Evolutionary conservation across 2,888 invertebrate species (phyloP).

Genomic region (Flexamia atlantica): DNA sequence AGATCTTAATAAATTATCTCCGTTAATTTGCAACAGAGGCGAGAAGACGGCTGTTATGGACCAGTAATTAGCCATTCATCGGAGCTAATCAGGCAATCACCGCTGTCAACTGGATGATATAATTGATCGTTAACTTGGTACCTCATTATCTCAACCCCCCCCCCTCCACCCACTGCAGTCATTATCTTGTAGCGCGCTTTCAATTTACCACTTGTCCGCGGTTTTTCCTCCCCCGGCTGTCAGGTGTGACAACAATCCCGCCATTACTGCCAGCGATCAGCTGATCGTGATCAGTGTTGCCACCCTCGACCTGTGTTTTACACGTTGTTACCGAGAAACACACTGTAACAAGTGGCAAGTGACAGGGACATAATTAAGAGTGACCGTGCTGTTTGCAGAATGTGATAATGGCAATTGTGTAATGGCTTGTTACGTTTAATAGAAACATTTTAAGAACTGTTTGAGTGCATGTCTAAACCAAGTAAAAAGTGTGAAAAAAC

Average conservation of each 20-base stretch:
- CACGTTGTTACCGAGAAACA: conserved; percentile 20
- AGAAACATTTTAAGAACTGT: too few relatives aligned
- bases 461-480: too few relatives aligned
- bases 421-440: too few relatives aligned
- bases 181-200: conserved; percentile 35
- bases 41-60: conserved; percentile 22
- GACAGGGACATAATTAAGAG: background rate
- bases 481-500: too few relatives aligned
- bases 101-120: conserved; percentile 26
- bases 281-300: conserved; percentile 20
- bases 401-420: conserved; percentile 7
- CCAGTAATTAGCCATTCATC: conserved; percentile 37
- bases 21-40: conserved; percentile 12
- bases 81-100: conserved; percentile 18
- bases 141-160: conserved; percentile 10
- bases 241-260: conserved; percentile 36
- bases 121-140: conserved; percentile 35
- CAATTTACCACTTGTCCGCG: conserved; percentile 42
- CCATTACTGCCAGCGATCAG: conserved; percentile 36
- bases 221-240: conserved; percentile 36
- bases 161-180: background rate
- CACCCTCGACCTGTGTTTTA: conserved; percentile 1
- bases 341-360: background rate
- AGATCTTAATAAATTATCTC: background rate
- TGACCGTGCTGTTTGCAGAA: background rate